Evolutionary conservation across 2,888 invertebrate genomes (phyloP).

Genomic region (Cryptus viduatorius): DNA sequence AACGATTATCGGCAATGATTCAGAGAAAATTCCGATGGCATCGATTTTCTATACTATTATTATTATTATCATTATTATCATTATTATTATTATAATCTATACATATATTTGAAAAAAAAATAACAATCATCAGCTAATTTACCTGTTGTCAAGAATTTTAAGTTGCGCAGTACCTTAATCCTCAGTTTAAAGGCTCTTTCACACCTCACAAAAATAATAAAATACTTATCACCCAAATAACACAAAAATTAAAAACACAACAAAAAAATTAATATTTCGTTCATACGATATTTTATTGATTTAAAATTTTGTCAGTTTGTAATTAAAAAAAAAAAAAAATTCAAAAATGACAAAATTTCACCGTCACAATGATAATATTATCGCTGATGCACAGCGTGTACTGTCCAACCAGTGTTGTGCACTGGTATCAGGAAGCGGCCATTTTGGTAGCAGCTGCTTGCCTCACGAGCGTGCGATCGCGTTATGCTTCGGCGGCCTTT

Average conservation of each 20-base stretch:
- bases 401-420: conserved; percentile 51
- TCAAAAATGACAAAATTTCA: conserved; percentile 33
- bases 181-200: conserved; percentile 38
- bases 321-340: conserved; percentile 16
- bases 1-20: not conserved
- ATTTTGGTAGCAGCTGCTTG: conserved; percentile 78
- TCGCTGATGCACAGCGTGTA: conserved; percentile 45
- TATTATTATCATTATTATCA: not conserved
- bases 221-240: conserved; percentile 30
- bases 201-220: conserved; percentile 38
- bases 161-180: conserved; percentile 43
- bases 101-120: not conserved
- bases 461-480: conserved; percentile 49
- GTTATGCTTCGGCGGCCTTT: conserved; percentile 59
- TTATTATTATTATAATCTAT: not conserved
- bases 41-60: conserved; percentile 4
- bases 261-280: not conserved
- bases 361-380: conserved; percentile 36
- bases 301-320: not conserved
- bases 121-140: not conserved
- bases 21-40: not conserved
- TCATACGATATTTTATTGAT: not conserved
- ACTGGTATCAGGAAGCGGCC: conserved; percentile 77
- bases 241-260: conserved; percentile 21
- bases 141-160: conserved; percentile 20